Conservation (phyloP, 2,888 invertebrate species). For the Ischnus inquisitorius region DNA sequence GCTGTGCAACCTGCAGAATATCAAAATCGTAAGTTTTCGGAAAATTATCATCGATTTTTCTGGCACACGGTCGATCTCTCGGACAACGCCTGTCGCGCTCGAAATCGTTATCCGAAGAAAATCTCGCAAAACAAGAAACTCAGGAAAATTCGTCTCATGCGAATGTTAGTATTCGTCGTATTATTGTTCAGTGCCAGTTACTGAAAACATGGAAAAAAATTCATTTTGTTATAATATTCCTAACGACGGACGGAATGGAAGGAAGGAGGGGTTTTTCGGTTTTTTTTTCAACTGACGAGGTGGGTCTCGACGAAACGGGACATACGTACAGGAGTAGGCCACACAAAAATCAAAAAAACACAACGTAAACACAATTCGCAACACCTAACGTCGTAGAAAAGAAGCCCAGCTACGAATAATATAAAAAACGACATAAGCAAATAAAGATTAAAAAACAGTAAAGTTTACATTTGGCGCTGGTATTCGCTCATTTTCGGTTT, state of each 20-base stretch:
- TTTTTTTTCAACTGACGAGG: background rate
- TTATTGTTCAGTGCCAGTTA: conserved; percentile 67
- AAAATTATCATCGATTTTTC: conserved; percentile 12
- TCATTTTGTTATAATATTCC: conserved; percentile 57
- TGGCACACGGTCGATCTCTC: conserved; percentile 11
- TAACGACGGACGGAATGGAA: conserved; percentile 6
- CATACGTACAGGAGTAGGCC: conserved; percentile 28
- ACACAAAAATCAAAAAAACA: conserved; percentile 65
- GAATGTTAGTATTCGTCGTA: conserved; percentile 64
- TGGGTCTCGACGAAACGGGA: conserved; percentile 30
- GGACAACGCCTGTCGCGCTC: background rate
- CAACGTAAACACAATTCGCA: conserved; percentile 69
- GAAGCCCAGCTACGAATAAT: conserved; percentile 68
- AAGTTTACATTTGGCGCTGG: background rate
- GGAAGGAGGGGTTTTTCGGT: background rate
- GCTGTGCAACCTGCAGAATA: conserved; percentile 88
- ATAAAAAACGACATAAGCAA: conserved; percentile 45
- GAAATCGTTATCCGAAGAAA: conserved; percentile 16
- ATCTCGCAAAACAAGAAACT: conserved; percentile 8
- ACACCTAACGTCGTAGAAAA: conserved; percentile 65
- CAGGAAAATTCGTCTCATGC: conserved; percentile 46
- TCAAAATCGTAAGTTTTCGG: background rate
- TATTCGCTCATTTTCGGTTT: conserved; percentile 5
- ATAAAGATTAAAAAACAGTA: conserved; percentile 28
- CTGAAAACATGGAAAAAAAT: conserved; percentile 55